Conservation (phyloP, 2,797 vertebrate species). For the Scleropages formosus region DNA sequence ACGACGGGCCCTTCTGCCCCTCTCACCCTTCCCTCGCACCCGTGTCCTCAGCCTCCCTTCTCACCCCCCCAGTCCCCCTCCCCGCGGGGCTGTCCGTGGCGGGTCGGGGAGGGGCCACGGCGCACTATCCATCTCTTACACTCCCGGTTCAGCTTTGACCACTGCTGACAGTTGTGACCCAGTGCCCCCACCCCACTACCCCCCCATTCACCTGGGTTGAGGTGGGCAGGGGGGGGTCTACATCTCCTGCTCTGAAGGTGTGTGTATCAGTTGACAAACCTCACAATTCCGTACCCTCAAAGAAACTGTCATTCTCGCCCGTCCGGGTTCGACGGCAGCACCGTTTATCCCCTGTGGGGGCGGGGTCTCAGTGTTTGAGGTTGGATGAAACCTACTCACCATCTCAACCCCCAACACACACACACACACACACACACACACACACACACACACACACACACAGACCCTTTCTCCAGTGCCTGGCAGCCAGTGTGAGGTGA, state of each 20-base stretch:
- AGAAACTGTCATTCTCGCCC: background rate
- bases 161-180: background rate
- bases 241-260: background rate
- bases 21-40: no score
- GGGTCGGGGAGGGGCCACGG: background rate
- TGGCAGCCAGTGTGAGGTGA: background rate
- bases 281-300: no score
- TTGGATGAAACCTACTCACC: background rate
- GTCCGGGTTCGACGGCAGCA: background rate
- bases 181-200: background rate
- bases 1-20: constrained; percentile 38
- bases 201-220: constrained; percentile 14
- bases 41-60: background rate
- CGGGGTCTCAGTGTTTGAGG: background rate
- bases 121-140: constrained; percentile 9
- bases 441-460: constrained; percentile 11
- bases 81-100: background rate
- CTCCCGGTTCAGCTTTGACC: background rate
- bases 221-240: background rate
- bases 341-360: no score
- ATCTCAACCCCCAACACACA: constrained; percentile 9
- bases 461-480: background rate
- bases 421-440: constrained; percentile 14
- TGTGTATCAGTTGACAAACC: background rate
- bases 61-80: background rate